Base-by-base conservation (phyloP, 2,113 vertebrate species). In the Hiodon alosoides region DNA sequence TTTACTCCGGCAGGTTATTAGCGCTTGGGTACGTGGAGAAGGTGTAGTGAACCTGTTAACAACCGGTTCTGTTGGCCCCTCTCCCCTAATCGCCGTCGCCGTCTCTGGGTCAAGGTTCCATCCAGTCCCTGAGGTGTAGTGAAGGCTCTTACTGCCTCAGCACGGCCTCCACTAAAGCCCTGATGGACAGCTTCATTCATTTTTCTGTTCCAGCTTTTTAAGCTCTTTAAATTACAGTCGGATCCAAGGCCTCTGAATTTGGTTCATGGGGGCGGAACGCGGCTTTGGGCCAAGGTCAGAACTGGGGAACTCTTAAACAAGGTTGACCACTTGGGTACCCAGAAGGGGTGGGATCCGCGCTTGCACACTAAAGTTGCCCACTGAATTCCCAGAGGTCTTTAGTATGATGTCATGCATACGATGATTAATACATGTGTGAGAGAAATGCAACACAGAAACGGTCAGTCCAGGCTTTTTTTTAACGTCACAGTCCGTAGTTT, bases 121-220 rank as follows among this genome's bases (percentile, higher is more conserved):
- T 31, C 31, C 54, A 14, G 4, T 67, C 67, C 7, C 31, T 7
- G 31, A 31, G 31, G 0, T 2, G 31, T 31, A n/a, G n/a, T n/a
- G n/a, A n/a, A n/a, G n/a, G n/a, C n/a, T 31, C 31, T n/a, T 48
- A 47, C 17, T 16, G 6, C 59, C 17, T 67, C 51, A 11, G 48
- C 13, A 51, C 16, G n/a, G n/a, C 46, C 65, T 53, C 7, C 4
- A n/a, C 50, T 50, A 47, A 64, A n/a, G n/a, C n/a, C 9, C 73
- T 67, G 64, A 67, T 17, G 8, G 73, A 74, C 73, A 57, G 64
- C 65, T 58, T 74, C 10, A 67, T 74, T 74, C 48, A 67, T 58
- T 67, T 50, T 60, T n/a, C n/a, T 53, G 11, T 2, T 74, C 58
- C 65, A 7, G 6, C 48, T 62, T 46, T 66, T 51, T 67, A 58